Evolutionary conservation across 37 sponge, comb jelly and placozoan genomes (phyloP).

Genomic region (Aplysina aerophoba): DNA sequence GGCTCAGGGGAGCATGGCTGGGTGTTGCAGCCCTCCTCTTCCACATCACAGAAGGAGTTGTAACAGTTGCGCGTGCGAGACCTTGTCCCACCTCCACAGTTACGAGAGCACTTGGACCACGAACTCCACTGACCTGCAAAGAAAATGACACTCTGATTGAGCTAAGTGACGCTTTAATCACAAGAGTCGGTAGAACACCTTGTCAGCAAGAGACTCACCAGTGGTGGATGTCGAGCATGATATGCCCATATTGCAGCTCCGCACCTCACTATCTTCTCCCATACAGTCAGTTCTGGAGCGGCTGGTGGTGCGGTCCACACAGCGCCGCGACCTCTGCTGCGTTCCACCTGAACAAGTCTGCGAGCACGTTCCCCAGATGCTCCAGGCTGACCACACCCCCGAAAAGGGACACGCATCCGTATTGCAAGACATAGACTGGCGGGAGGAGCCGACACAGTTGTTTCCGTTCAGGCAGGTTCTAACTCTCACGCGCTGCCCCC

Average conservation of each 20-base stretch:
- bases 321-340: slow-evolving; percentile 23
- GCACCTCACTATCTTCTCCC: too few species aligned
- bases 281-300: too few species aligned
- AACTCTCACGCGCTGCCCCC: slow-evolving; percentile 52
- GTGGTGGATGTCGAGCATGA: too few species aligned
- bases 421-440: background rate
- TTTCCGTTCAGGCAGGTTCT: slow-evolving; percentile 62
- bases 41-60: slow-evolving; percentile 16
- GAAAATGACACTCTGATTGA: too few species aligned
- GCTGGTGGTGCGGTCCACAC: background rate
- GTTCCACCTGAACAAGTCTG: slow-evolving; percentile 52
- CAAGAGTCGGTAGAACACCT: too few species aligned
- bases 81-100: slow-evolving; percentile 55
- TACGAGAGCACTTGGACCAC: slow-evolving; percentile 48
- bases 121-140: slow-evolving; percentile 45
- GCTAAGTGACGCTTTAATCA: too few species aligned
- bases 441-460: slow-evolving; percentile 34
- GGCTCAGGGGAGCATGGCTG: slow-evolving; percentile 60
- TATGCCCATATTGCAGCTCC: too few species aligned
- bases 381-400: slow-evolving; percentile 46
- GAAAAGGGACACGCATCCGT: background rate
- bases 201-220: too few species aligned
- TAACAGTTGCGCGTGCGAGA: slow-evolving; percentile 43
- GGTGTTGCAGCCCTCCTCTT: slow-evolving; percentile 50
- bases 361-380: slow-evolving; percentile 54